phyloP scores from a whole-genome alignment of 2,888 invertebrate species.

The Ernsta delagoae region DNA sequence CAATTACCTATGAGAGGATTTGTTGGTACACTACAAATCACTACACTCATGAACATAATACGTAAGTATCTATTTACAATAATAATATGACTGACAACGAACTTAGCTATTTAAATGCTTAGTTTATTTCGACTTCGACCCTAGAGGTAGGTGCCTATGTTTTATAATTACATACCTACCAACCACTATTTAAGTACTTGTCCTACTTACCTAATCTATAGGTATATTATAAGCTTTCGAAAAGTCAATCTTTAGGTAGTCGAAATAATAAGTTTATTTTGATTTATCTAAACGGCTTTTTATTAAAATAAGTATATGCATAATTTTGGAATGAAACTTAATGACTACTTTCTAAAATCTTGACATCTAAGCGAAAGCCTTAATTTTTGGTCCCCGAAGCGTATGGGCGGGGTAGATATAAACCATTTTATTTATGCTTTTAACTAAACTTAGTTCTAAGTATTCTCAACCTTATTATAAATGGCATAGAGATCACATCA shows the following conservation, averaged over 20 bases:
- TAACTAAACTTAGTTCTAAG: not conserved
- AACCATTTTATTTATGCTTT: conserved; percentile 16
- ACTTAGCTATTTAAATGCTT: too few species aligned
- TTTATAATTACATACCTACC: too few species aligned
- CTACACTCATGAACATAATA: too few species aligned
- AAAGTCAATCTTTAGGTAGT: not conserved
- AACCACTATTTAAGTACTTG: too few species aligned
- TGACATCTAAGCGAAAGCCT: conserved; percentile 68
- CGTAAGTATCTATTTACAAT: too few species aligned
- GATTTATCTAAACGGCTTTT: not conserved
- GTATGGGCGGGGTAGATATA: conserved; percentile 55
- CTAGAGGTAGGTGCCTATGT: too few species aligned
- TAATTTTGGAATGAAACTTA: conserved; percentile 55
- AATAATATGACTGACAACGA: too few species aligned
- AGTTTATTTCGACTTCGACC: too few species aligned
- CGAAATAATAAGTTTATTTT: not conserved
- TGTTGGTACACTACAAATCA: too few species aligned
- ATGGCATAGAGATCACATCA: not conserved
- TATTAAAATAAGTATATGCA: conserved; percentile 28
- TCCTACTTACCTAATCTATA: not conserved
- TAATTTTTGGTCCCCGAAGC: conserved; percentile 57
- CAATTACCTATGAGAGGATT: too few species aligned
- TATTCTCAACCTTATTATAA: conserved; percentile 40
- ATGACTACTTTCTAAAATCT: conserved; percentile 60
- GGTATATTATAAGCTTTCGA: not conserved